Conservation (phyloP, 2,888 invertebrate species). For the Eurois occulta region DNA sequence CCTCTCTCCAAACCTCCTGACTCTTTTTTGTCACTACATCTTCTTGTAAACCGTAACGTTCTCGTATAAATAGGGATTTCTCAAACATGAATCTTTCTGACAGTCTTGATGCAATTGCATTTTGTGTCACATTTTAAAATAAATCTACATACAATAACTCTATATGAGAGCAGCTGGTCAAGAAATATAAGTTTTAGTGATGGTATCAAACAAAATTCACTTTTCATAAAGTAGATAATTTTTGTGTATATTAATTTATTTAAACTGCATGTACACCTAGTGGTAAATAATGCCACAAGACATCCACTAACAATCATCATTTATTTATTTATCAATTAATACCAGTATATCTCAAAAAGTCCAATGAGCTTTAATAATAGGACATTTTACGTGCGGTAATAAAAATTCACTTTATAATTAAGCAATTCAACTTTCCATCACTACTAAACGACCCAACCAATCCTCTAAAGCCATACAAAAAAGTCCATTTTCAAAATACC, state of each 20-base stretch:
- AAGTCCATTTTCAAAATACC: constrained; percentile 5
- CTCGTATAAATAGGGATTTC: too few species aligned
- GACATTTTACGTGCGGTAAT: background rate
- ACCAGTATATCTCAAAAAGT: background rate
- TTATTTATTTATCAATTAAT: background rate
- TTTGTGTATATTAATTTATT: too few species aligned
- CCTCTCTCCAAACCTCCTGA: too few species aligned
- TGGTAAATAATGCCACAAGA: background rate
- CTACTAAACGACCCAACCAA: constrained; percentile 3
- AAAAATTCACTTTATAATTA: background rate
- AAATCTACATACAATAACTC: background rate
- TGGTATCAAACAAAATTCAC: background rate
- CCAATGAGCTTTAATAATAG: background rate
- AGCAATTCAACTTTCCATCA: background rate
- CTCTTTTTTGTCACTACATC: too few species aligned
- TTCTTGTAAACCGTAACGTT: too few species aligned
- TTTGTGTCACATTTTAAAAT: background rate
- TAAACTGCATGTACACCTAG: background rate
- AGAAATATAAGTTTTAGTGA: background rate
- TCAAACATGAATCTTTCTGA: too few species aligned
- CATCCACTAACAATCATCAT: background rate
- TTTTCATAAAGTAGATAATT: background rate
- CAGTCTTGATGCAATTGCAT: background rate
- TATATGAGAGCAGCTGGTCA: background rate
- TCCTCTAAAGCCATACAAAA: constrained; percentile 12